Percentiles rank a stretch among this genome's conserved stretches.
These are phyloP conservation scores for Sylvia atricapilla DNA, from an alignment of 2,113 vertebrate species.

Conservation along the genomic window DNA sequence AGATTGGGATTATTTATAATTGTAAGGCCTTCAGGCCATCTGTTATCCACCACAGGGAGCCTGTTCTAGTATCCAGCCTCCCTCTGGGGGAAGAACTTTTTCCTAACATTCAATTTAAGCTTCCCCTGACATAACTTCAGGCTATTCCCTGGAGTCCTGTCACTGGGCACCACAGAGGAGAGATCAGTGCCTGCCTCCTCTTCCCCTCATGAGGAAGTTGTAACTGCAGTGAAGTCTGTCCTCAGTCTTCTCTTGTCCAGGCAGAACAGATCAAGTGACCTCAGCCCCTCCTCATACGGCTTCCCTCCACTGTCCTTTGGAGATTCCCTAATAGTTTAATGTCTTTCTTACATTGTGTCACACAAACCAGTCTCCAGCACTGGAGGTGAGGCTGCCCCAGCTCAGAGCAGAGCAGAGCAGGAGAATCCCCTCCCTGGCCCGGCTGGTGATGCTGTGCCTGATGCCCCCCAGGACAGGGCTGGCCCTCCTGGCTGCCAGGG, in stretches of 20 bases:
- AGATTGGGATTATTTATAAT: neutral
- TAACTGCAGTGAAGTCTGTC: neutral
- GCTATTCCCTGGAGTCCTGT: fast-evolving
- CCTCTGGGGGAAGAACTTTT: neutral
- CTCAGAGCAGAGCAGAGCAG: neutral
- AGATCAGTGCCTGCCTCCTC: neutral
- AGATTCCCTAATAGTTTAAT: neutral
- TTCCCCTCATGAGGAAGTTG: neutral
- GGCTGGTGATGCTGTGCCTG: fast-evolving
- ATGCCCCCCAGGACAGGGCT: fast-evolving
- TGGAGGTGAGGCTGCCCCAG: fast-evolving
- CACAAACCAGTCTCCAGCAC: neutral
- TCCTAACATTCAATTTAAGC: neutral
- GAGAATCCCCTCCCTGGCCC: neutral
- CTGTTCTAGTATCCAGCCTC: neutral
- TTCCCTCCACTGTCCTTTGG: neutral
- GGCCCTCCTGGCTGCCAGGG: neutral
- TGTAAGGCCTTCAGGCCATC: neutral
- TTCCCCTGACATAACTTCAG: neutral
- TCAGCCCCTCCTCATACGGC: fast-evolving
- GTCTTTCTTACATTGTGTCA: fast-evolving
- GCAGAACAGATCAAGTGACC: neutral
- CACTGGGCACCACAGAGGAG: neutral
- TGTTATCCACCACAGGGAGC: neutral
- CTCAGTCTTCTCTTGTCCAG: neutral